Base-by-base conservation (phyloP, 2,888 invertebrate genomes). In the Chymomyza caudatula region DNA sequence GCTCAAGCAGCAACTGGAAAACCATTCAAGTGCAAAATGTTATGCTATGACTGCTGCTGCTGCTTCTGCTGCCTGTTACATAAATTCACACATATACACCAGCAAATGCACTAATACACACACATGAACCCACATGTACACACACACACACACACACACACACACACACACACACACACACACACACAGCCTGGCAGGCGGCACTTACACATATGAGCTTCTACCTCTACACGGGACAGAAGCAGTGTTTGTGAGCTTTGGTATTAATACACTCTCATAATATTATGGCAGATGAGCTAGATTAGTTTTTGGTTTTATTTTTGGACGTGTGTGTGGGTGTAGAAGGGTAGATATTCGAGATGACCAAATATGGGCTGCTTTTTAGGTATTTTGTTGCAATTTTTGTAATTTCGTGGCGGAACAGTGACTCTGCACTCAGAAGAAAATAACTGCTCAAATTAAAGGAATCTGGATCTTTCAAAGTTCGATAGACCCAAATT, bases 1-100 rank as follows among this genome's bases (percentile, higher is more conserved):
- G 63, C 47, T 47, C 47, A 47, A 19, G 29, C 63, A 59, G 56
- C 47, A 60, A 60, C 19, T 56, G 63, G 54, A 59, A 60, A 23
- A 37, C 23, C 13, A 29, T 37, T n/a, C 47, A 47, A 47, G 47
- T 2, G 47, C 4, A 47, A 47, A 47, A 19, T 37, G 29, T 37
- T 37, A 37, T 37, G 8, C 29, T 37, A 37, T 37, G 29, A 37
- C 29, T 37, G 29, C 29, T 37, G 29, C 29, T 37, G 11, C 11
- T 37, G 1, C 25, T 25, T 37, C 11, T 2, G 29, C 29, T 4
- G 29, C 29, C 29, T 37, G 29, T 37, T 37, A 37, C 5, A 37
- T 37, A 37, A 37, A n/a, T n/a, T n/a, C 17, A 3, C 2, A 11
- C 3, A 44, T n/a, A 43, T 43, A 43, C 11, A 44, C 5, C 8